These are phyloP conservation scores for Drosophila kurseongensis DNA, from an alignment of 1,140 invertebrate genomes.

Conservation along the genomic window DNA sequence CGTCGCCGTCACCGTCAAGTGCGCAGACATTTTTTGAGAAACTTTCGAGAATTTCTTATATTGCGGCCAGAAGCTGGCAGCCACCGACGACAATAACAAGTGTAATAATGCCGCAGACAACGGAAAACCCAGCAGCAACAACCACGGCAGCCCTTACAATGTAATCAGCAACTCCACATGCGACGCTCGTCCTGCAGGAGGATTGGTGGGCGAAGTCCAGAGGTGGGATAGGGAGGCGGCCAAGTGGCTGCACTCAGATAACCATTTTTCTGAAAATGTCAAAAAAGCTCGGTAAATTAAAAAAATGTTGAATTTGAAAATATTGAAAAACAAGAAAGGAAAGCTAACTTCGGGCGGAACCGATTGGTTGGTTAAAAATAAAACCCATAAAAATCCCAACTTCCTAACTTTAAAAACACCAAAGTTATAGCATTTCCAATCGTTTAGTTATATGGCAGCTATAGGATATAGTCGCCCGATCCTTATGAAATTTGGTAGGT, in stretches of 20 bases:
- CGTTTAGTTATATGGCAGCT: too few relatives aligned
- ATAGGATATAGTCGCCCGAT: too few relatives aligned
- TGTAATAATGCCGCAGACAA: slow-evolving; percentile 79
- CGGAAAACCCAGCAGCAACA: slow-evolving; percentile 56
- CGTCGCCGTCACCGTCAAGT: slow-evolving; percentile 70
- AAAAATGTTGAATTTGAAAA: too few relatives aligned
- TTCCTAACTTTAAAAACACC: too few relatives aligned
- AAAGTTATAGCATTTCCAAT: too few relatives aligned
- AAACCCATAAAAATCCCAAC: too few relatives aligned
- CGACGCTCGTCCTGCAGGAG: slow-evolving; percentile 43
- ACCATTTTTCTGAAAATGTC: not conserved
- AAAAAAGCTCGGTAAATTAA: too few relatives aligned
- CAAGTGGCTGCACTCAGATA: slow-evolving; percentile 47
- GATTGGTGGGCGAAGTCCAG: not conserved
- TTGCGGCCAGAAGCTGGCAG: slow-evolving; percentile 42
- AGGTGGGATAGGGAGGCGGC: slow-evolving; percentile 1
- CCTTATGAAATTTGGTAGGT: too few relatives aligned
- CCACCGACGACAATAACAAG: slow-evolving; percentile 68
- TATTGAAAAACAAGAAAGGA: too few relatives aligned
- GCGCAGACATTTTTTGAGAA: slow-evolving; percentile 72
- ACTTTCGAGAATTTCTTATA: slow-evolving; percentile 75
- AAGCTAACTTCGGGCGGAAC: too few relatives aligned
- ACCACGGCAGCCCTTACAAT: slow-evolving; percentile 52
- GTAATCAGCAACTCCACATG: slow-evolving; percentile 79
- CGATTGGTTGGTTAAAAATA: too few relatives aligned